Conservation (phyloP, 2,113 vertebrate species). For the Eulacestoma nigropectus region DNA sequence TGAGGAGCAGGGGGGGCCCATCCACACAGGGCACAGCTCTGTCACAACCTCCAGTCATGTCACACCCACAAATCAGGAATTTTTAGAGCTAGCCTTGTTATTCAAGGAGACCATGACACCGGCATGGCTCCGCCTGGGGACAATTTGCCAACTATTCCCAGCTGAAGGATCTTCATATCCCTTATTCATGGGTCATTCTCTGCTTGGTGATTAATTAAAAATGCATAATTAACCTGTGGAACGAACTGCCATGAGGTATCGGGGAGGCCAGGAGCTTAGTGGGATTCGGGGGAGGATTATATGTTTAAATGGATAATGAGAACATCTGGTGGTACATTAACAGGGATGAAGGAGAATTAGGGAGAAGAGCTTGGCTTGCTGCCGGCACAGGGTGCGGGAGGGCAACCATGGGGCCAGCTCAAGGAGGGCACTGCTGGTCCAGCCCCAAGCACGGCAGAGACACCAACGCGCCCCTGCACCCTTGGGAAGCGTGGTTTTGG, state of each 20-base stretch:
- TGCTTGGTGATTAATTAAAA: slow-evolving; percentile 12
- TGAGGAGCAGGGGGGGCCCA: rapidly evolving
- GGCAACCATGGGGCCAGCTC: neutral
- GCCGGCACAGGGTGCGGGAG: neutral
- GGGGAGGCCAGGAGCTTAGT: slow-evolving; percentile 48
- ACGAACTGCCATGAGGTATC: slow-evolving; percentile 18
- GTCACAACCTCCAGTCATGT: neutral
- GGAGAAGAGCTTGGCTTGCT: neutral
- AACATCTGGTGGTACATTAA: slow-evolving; percentile 59
- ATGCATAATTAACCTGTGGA: slow-evolving; percentile 58
- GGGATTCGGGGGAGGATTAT: slow-evolving; percentile 49
- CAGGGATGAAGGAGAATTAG: slow-evolving; percentile 53
- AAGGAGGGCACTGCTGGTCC: neutral
- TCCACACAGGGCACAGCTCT: neutral
- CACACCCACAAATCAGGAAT: neutral
- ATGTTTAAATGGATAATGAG: slow-evolving; percentile 61
- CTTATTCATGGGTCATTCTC: slow-evolving; percentile 21
- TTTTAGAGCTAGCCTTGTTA: neutral
- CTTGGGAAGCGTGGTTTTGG: neutral
- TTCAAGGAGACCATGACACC: neutral
- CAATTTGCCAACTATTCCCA: neutral
- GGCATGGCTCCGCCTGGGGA: neutral
- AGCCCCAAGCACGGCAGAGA: neutral
- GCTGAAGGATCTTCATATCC: neutral
- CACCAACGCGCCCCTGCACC: rapidly evolving